Base-by-base conservation (phyloP, 2,888 invertebrate species). In the Phyllotreta cruciferae region DNA sequence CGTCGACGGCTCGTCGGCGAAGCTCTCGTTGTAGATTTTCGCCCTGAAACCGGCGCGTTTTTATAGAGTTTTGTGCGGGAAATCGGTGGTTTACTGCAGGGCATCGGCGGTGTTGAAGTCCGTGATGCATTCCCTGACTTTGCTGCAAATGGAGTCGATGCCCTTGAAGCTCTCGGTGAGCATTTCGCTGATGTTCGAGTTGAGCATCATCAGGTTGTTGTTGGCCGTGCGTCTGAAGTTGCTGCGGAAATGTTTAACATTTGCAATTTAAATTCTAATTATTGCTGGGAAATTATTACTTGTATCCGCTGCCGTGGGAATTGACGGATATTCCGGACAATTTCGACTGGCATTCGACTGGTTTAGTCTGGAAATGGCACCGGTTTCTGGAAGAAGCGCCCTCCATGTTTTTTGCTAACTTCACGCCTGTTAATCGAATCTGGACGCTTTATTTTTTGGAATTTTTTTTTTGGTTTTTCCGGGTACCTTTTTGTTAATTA, bases 121-220 rank as follows among this genome's bases (percentile, higher is more conserved):
- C 8, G 39, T 38, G 9, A 76, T 56, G 37, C 74, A 75, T 11
- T 71, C 49, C 37, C 74, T 64, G 35, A 76, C 75, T 63, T 70
- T 73, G 6, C 68, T 68, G 49, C 75, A 75, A 49, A 76, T 73
- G 41, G 58, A 62, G 53, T 76, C 74, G 11, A 76, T 75, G 6
- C 72, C 74, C 7, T 61, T 67, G 39, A 69, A 70, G 37, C 74
- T 74, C 38, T 75, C 75, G 10, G 63, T 66, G 10, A 74, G 58
- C 67, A 72, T 70, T 8, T 52, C 52, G 55, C 71, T 74, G 58
- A 75, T 66, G 47, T 71, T 74, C 50, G 66, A 69, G 56, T 70
- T 76, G 45, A 76, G 68, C 54, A 69, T 63, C 3, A 68, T 64
- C 24, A 76, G 57, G 37, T 69, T 71, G 14, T 68, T 60, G 11